Percentiles rank a stretch among this genome's conserved stretches.
Conservation (phyloP, 1,140 invertebrate genomes). For the Bombus impatiens region DNA sequence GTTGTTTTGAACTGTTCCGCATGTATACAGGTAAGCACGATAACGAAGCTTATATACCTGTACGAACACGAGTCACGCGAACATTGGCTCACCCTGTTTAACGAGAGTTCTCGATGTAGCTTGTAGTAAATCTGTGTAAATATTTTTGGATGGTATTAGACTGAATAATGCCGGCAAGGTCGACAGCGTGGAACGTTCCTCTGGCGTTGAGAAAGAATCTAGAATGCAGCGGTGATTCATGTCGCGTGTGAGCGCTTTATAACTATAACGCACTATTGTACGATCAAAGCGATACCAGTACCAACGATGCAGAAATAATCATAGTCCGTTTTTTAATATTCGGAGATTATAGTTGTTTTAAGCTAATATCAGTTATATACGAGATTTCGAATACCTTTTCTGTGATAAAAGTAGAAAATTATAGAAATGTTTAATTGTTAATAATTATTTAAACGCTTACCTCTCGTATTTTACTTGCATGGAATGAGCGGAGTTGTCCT, state of each 20-base stretch:
- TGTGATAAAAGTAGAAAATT: background rate
- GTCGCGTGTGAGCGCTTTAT: background rate
- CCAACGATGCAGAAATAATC: background rate
- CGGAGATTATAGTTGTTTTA: too few relatives aligned
- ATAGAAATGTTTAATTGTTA: too few relatives aligned
- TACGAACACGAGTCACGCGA: constrained; percentile 7
- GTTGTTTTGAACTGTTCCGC: background rate
- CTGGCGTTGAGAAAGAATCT: constrained; percentile 15
- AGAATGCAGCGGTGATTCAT: background rate
- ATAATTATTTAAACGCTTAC: constrained; percentile 62
- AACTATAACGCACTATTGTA: background rate
- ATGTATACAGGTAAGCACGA: background rate
- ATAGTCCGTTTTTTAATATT: background rate
- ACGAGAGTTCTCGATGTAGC: background rate
- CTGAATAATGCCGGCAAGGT: constrained; percentile 18
- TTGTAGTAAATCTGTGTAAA: constrained; percentile 7
- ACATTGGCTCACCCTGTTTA: constrained; percentile 15
- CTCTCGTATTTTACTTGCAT: constrained; percentile 82
- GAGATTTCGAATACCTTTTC: too few relatives aligned
- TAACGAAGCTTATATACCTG: background rate
- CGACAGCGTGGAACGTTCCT: background rate
- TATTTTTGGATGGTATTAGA: constrained; percentile 34
- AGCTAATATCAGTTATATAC: too few relatives aligned
- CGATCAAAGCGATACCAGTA: background rate
- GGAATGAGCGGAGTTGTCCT: constrained; percentile 78